Evolutionary conservation across 2,797 vertebrate species (phyloP), one percentile per base, ranked within the genome.

Genomic region (Morus bassanus): DNA sequence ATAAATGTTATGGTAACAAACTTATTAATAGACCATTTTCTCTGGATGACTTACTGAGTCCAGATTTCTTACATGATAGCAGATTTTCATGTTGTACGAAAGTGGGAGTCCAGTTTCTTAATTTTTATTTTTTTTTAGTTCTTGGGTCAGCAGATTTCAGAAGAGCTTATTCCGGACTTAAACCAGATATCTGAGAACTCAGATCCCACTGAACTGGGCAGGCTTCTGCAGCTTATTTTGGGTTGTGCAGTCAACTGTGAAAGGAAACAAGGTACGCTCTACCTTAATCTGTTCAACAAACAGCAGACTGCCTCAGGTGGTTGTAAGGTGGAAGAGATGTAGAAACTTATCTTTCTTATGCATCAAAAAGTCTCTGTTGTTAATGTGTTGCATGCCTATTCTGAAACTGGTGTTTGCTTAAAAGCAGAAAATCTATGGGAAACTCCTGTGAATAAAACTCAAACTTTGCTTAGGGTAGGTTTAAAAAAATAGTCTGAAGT

Each of bases 161-260:
- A 98, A 97, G 99, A 99, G 85, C 98, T 98, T 41, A 92, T 99
- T 76, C 99, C 99, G 33, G 98, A 99, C 89, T 96, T 99, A 97
- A 98, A 97, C 59, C 97, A 60, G 86, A 98, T 99, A 90, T 99
- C 99, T 9, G 99, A 99, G 96, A 98, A 98, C 50, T 98, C 98
- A 0, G 98, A 99, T 96, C 97, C 98, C 5, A 97, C 98, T 68
- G 98, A 99, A 84, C 97, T 99, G 91, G 99, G 99, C 50, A 98
- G 99, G 83, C 98, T 99, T 88, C 98, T 99, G 84, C 99, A 99
- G 97, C 99, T 99, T 45, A 98, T 99, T 93, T 97, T 99, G 93
- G 99, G 99, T 35, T 99, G 99, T 96, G 99, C 99, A 5, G 98
- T 99, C 85, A 99, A 99, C 96, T 99, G 99, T 98, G 99, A 99